Percentiles rank a stretch among this genome's conserved stretches.
Conservation (phyloP, 2,797 vertebrate species). For the Pyrocephalus nanus region DNA sequence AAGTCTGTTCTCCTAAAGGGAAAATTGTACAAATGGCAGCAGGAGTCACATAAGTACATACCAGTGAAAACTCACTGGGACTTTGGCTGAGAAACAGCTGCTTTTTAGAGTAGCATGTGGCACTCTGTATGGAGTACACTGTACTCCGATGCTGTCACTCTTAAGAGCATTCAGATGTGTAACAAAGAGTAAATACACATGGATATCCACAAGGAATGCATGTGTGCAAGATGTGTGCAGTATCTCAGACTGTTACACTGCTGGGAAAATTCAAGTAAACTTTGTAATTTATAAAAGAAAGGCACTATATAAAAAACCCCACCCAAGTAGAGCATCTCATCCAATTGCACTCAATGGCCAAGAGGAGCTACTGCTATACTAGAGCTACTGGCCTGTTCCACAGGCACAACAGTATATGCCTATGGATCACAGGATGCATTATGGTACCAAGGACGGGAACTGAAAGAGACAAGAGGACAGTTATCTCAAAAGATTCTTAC, state of each 20-base stretch:
- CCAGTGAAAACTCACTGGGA: neutral
- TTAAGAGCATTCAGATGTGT: neutral
- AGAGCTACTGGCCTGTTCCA: neutral
- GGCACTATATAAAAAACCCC: neutral
- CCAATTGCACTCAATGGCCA: fast-evolving
- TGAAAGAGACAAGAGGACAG: neutral
- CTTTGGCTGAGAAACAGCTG: neutral
- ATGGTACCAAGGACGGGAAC: neutral
- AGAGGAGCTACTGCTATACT: neutral
- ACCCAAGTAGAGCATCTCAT: neutral
- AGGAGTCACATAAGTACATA: neutral
- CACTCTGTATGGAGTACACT: no score
- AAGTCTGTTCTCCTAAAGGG: neutral
- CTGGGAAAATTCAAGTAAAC: neutral
- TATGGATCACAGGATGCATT: neutral
- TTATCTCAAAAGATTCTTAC: neutral
- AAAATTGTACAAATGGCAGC: neutral
- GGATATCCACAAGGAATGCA: neutral
- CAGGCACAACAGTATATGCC: fast-evolving
- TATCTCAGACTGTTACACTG: neutral
- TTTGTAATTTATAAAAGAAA: neutral
- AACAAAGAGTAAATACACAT: neutral
- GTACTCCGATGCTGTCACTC: neutral
- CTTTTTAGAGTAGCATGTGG: neutral
- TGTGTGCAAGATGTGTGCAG: fast-evolving